Evolutionary conservation across 1,140 invertebrate genomes (phyloP).

Genomic region (Kradibia gibbosae): DNA sequence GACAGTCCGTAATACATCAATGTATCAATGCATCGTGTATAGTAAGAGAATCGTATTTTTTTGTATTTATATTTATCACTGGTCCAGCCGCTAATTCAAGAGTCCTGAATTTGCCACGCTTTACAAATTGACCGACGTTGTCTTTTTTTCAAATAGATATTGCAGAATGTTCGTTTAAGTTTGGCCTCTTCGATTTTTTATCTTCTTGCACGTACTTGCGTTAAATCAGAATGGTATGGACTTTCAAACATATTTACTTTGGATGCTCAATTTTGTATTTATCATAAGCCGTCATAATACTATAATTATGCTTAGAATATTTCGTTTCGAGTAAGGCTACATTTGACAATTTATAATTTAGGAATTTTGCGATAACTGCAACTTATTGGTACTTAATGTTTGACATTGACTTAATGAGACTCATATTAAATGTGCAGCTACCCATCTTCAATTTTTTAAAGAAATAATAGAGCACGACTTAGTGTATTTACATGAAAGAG

Average conservation of each 20-base stretch:
- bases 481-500: too few species aligned
- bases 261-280: background rate
- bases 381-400: too few species aligned
- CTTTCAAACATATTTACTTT: background rate
- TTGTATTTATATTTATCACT: background rate
- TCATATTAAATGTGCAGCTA: too few species aligned
- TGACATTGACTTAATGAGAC: too few species aligned
- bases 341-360: too few species aligned
- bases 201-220: background rate
- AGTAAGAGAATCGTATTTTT: background rate
- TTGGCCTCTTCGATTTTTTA: background rate
- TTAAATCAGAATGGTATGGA: background rate
- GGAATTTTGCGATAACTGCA: too few species aligned
- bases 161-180: background rate
- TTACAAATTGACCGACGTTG: background rate
- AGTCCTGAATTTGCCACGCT: conserved; percentile 14
- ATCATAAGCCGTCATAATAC: background rate
- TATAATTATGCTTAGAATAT: background rate
- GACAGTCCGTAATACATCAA: background rate
- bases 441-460: too few species aligned
- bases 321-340: background rate
- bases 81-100: background rate
- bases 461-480: too few species aligned
- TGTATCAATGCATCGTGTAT: background rate
- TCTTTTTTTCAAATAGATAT: background rate